Evolutionary conservation across 2,113 vertebrate genomes (phyloP), one percentile per base, ranked within the genome.

Genomic region (Perca fluviatilis): DNA sequence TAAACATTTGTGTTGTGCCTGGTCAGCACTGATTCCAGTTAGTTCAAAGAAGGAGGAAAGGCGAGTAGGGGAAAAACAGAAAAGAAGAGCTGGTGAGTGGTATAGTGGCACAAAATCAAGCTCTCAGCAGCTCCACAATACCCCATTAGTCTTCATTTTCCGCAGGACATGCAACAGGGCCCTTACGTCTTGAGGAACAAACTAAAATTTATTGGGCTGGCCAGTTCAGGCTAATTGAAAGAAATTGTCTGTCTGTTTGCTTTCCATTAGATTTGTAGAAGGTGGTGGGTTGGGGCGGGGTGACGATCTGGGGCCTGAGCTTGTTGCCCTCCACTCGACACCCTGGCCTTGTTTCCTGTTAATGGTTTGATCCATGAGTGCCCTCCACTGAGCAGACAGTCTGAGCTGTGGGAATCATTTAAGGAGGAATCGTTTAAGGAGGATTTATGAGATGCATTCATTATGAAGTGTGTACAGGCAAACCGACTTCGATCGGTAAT

Each of bases 81-180:
- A 43, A 19, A 36, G 36, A 49, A 40, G 57, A 56, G 61, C 16
- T 16, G 71, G 50, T 40, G 7, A 85, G 78, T 60, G 40, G 77
- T 57, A 54, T 64, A 86, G 88, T 89, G 86, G 86, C 83, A 81
- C 85, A 85, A 93, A 95, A 91, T 88, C 91, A 92, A 91, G 85
- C 89, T 88, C 94, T 95, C 94, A 94, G 93, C 94, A 93, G 85
- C 94, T 87, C 82, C 89, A 87, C 88, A 82, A 88, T 60, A 85
- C 79, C 78, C 86, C 94, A 96, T 96, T 96, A 96, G 92, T 96
- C 95, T 96, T 96, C 94, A 96, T 96, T 96, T 94, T 93, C 73
- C 73, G 79, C 74, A 23, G 86, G 94, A 95, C 94, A 87, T 92
- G 88, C 94, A 93, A 95, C 94, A 94, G 94, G 94, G 94, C 92